phyloP scores from a whole-genome alignment of 2,888 invertebrate species.

The Antheraea assamensis region DNA sequence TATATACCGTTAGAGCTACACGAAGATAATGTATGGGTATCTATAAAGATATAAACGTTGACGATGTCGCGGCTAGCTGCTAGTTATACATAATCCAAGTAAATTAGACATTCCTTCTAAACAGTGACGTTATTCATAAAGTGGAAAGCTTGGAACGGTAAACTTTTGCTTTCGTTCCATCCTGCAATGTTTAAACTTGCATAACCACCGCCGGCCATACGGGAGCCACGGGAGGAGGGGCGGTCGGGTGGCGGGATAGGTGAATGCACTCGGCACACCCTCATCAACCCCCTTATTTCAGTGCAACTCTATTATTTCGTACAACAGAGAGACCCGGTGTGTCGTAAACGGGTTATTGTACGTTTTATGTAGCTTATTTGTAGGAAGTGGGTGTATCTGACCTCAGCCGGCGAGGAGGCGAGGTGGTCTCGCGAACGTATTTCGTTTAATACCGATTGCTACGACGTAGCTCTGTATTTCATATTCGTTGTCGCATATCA shows the following conservation, averaged over 20 bases:
- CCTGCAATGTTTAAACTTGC: slow-evolving; percentile 73
- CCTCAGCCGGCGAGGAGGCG: background rate
- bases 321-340: slow-evolving; percentile 25
- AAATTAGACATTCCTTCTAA: slow-evolving; percentile 34
- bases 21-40: no score
- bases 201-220: slow-evolving; percentile 51
- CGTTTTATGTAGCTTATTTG: slow-evolving; percentile 29
- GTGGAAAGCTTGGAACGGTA: slow-evolving; percentile 19
- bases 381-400: slow-evolving; percentile 36
- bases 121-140: slow-evolving; percentile 26
- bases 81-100: slow-evolving; percentile 34
- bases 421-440: background rate
- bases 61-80: background rate
- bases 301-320: slow-evolving; percentile 45
- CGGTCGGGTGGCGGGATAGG: slow-evolving; percentile 39
- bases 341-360: slow-evolving; percentile 10
- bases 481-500: background rate
- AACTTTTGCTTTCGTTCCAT: slow-evolving; percentile 25
- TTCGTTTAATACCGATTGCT: background rate
- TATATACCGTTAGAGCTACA: no score
- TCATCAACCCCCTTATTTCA: slow-evolving; percentile 32
- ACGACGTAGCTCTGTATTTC: background rate
- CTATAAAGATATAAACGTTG: background rate
- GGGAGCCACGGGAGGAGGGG: slow-evolving; percentile 26
- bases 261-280: slow-evolving; percentile 55